Percentiles rank a stretch among this genome's conserved stretches.
Conservation (phyloP, 2,888 invertebrate genomes). For the Rhagonycha lutea region DNA sequence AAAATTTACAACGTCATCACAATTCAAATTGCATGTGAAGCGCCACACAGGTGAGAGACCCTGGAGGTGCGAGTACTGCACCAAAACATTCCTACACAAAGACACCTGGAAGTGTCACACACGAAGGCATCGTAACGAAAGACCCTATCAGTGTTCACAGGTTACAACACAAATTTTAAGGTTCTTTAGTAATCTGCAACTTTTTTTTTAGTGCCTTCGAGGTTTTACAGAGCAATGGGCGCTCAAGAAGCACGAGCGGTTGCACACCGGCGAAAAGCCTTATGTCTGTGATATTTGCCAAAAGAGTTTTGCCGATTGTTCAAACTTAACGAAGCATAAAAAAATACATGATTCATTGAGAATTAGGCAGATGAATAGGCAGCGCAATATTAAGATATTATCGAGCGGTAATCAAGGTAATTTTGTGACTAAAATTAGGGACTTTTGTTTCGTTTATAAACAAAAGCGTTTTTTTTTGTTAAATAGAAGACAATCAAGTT, state of each 20-base stretch:
- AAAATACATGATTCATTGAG: constrained; percentile 46
- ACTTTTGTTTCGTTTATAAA: too few species aligned
- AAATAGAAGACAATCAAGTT: constrained; percentile 48
- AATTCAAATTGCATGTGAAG: constrained; percentile 69
- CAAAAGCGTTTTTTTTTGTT: constrained; percentile 9
- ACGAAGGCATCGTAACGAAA: constrained; percentile 67
- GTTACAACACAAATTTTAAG: constrained; percentile 43
- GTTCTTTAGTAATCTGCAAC: not conserved
- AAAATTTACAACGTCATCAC: constrained; percentile 75
- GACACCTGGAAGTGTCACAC: constrained; percentile 69
- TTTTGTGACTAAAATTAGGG: not conserved
- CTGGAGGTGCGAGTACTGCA: constrained; percentile 63
- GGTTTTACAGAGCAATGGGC: constrained; percentile 70
- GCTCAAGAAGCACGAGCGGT: constrained; percentile 65
- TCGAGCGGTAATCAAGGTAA: constrained; percentile 30
- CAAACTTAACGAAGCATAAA: constrained; percentile 73
- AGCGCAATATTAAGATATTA: constrained; percentile 24
- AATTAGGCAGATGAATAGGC: constrained; percentile 4
- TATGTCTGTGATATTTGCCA: constrained; percentile 73
- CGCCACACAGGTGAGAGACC: constrained; percentile 65
- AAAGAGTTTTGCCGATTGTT: constrained; percentile 75
- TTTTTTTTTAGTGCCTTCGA: constrained; percentile 53
- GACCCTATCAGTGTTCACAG: constrained; percentile 65
- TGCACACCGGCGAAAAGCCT: constrained; percentile 71
- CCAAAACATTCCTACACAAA: constrained; percentile 64